Evolutionary conservation across 2,888 invertebrate species (phyloP), one percentile per base, ranked within the genome.

Genomic region (Tanaodytes sp.): DNA sequence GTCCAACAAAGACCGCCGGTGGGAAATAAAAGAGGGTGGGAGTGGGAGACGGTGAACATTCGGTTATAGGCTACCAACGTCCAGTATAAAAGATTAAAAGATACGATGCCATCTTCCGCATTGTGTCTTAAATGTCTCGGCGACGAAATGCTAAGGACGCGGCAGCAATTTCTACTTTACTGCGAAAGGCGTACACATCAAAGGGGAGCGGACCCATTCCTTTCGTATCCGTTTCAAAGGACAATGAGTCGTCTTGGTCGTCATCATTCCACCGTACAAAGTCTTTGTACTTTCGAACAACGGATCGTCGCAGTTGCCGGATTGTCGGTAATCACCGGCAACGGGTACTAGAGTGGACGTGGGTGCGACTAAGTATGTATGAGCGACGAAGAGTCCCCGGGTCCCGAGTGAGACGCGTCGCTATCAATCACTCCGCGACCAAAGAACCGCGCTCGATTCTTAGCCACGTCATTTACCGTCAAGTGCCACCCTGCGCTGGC

Each of bases 401-500:
- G 45, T 15, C 45, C 57, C 54, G 68, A 74, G 71, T 61, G 73
- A 73, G 74, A 77, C 64, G 59, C 72, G 70, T 64, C 71, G 73
- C 78, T 79, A 80, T 82, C 79, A 80, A 81, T 81, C 81, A 81
- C 75, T 43, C 69, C 68, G 49, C 72, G 73, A 76, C 75, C 75
- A 80, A 79, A 78, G 75, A 74, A 69, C 74, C 75, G 74, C 73
- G 77, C 73, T 75, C 72, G 77, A 77, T 75, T 71, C 74, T 71
- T 64, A 71, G 78, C 73, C 76, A 71, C 73, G 72, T 66, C 74
- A 70, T 76, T 78, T 75, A 75, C 74, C 67, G 72, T 72, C 68
- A 72, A 76, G 68, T 74, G 72, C 69, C 74, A 72, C 72, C 70
- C 72, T n/a, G n/a, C n/a, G n/a, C n/a, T n/a, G n/a, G n/a, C n/a